These are phyloP conservation scores for Argentina silus DNA, from an alignment of 2,797 vertebrate species.

Conservation along the genomic window DNA sequence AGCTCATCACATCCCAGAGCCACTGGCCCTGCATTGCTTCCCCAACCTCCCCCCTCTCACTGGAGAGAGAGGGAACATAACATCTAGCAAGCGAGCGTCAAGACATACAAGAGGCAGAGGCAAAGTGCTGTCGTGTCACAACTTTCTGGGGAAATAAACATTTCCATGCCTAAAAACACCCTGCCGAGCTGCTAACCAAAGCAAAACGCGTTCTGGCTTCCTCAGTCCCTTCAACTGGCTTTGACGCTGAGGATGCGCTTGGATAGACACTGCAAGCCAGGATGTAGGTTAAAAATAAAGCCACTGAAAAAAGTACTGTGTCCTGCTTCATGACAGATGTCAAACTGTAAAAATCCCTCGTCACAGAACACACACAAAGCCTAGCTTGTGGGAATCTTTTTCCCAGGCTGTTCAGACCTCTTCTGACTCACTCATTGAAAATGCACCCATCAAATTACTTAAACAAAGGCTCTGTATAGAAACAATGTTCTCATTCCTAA, in stretches of 20 bases:
- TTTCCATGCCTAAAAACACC: slow-evolving; percentile 34
- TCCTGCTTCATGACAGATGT: not conserved
- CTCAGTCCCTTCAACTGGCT: slow-evolving; percentile 14
- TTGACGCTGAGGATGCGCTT: not conserved
- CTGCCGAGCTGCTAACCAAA: slow-evolving; percentile 35
- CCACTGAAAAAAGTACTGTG: not conserved
- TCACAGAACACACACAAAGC: not conserved
- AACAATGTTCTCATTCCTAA: slow-evolving; percentile 18
- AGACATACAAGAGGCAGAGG: slow-evolving; percentile 43
- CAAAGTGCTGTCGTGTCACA: slow-evolving; percentile 45
- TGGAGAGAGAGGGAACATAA: slow-evolving; percentile 11
- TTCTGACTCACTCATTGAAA: slow-evolving; percentile 23
- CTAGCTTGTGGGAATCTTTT: not conserved
- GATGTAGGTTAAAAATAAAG: slow-evolving; percentile 45
- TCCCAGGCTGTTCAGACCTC: not conserved
- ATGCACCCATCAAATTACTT: slow-evolving; percentile 16
- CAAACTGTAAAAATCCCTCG: not conserved
- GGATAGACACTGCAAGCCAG: slow-evolving; percentile 33
- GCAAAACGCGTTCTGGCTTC: slow-evolving; percentile 21
- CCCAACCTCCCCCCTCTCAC: slow-evolving; percentile 19
- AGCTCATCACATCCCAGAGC: not conserved
- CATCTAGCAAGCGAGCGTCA: slow-evolving; percentile 32
- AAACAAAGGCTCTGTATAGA: not conserved
- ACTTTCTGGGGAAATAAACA: slow-evolving; percentile 61
- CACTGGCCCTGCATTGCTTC: not conserved